These are phyloP conservation scores for Stratiolaelaps scimitus DNA, from an alignment of 1,140 invertebrate genomes.

Conservation along the genomic window DNA sequence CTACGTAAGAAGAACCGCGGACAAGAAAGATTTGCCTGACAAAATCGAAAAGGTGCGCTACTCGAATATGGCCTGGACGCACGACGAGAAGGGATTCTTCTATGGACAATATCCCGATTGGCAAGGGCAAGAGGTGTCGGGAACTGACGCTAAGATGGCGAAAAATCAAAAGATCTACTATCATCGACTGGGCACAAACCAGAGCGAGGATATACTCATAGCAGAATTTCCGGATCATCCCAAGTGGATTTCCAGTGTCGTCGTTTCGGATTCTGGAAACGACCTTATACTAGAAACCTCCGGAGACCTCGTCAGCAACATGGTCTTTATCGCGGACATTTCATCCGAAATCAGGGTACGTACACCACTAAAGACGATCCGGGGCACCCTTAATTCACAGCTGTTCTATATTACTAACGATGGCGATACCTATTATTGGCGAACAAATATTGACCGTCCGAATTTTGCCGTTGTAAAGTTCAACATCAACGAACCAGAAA, in stretches of 20 bases:
- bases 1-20: conserved; percentile 42
- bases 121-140: conserved; percentile 59
- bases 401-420: conserved; percentile 41
- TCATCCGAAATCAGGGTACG: not conserved
- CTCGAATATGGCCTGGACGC: conserved; percentile 78
- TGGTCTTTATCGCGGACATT: conserved; percentile 49
- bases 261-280: conserved; percentile 64
- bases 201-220: conserved; percentile 72
- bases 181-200: conserved; percentile 71
- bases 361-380: not conserved
- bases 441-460: conserved; percentile 45
- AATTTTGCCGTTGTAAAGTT: conserved; percentile 45
- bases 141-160: conserved; percentile 73
- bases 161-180: conserved; percentile 87
- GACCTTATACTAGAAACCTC: conserved; percentile 65
- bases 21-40: conserved; percentile 70
- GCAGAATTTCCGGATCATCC: conserved; percentile 84
- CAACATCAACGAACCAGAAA: conserved; percentile 40
- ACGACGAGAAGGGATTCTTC: conserved; percentile 87
- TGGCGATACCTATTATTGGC: conserved; percentile 42
- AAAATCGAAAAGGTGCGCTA: conserved; percentile 80
- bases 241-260: conserved; percentile 52
- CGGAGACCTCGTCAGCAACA: conserved; percentile 74
- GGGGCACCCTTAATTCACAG: not conserved
- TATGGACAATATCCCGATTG: conserved; percentile 70